Evolutionary conservation across 2,888 invertebrate genomes (phyloP).

Genomic region (Pimpla rufipes): DNA sequence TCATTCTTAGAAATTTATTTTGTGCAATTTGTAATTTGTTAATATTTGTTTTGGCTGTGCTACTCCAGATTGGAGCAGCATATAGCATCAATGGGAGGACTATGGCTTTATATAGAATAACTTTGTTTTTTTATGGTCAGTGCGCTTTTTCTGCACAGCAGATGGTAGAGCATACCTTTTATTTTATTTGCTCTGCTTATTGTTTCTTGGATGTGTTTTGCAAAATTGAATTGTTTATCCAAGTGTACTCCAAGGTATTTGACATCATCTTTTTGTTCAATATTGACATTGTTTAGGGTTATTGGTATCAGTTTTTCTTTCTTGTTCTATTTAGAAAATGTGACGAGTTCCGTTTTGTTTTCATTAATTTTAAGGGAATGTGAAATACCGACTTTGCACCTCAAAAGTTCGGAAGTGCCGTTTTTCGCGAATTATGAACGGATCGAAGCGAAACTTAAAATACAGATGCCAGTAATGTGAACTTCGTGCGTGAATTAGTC

Average conservation of each 20-base stretch:
- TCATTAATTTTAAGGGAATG: too few relatives aligned
- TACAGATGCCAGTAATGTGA: too few relatives aligned
- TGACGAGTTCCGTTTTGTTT: constrained; percentile 65
- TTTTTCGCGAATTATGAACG: too few relatives aligned
- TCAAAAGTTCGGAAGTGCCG: too few relatives aligned
- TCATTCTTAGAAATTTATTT: constrained; percentile 49
- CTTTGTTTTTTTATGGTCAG: constrained; percentile 34
- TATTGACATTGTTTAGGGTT: constrained; percentile 14
- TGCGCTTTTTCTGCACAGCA: constrained; percentile 45
- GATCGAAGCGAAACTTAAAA: too few relatives aligned
- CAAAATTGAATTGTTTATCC: constrained; percentile 69
- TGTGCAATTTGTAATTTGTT: constrained; percentile 58
- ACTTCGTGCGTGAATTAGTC: too few relatives aligned
- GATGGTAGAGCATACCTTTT: constrained; percentile 30
- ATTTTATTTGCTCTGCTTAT: constrained; percentile 15
- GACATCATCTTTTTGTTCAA: constrained; percentile 41
- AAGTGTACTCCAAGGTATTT: constrained; percentile 73
- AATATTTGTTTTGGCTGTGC: constrained; percentile 41
- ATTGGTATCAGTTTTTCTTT: constrained; percentile 17
- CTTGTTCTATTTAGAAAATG: constrained; percentile 46
- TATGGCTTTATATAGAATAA: constrained; percentile 73
- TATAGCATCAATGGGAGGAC: constrained; percentile 64
- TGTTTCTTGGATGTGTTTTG: constrained; percentile 64
- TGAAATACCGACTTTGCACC: too few relatives aligned
- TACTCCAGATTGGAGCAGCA: constrained; percentile 59